phyloP scores from a whole-genome alignment of 92 coral and sea anemone species.

The Pocillopora meandrina region DNA sequence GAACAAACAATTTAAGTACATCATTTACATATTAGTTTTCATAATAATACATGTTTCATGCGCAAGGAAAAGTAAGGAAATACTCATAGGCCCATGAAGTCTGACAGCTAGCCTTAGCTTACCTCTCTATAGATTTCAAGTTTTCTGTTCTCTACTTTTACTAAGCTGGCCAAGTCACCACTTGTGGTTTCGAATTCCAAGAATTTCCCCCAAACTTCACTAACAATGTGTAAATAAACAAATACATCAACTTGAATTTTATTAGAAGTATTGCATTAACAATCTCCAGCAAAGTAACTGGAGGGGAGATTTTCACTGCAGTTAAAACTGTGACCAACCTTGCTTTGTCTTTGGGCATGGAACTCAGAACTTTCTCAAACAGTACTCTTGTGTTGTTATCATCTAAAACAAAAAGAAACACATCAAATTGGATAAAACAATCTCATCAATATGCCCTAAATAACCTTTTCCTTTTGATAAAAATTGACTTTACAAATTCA shows the following conservation, averaged over 20 bases:
- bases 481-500: no score
- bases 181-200: constrained; percentile 90
- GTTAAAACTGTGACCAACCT: constrained; percentile 51
- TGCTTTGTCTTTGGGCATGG: constrained; percentile 95
- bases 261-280: no score
- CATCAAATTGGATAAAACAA: not conserved
- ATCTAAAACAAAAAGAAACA: constrained; percentile 54
- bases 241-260: no score
- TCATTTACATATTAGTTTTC: no score
- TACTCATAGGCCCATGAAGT: no score
- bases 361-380: constrained; percentile 89
- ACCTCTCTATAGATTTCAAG: constrained; percentile 87
- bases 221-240: constrained; percentile 6
- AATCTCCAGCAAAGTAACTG: not conserved
- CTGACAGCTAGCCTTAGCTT: constrained; percentile 62
- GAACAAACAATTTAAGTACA: no score
- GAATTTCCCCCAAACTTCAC: constrained; percentile 89
- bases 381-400: constrained; percentile 97
- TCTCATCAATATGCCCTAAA: no score
- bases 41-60: no score
- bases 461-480: no score
- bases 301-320: not conserved
- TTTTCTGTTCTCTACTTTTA: constrained; percentile 94
- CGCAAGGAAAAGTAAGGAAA: no score
- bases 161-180: constrained; percentile 91